These are phyloP conservation scores for Galerucella pusilla DNA, from an alignment of 2,888 invertebrate species.

Conservation along the genomic window DNA sequence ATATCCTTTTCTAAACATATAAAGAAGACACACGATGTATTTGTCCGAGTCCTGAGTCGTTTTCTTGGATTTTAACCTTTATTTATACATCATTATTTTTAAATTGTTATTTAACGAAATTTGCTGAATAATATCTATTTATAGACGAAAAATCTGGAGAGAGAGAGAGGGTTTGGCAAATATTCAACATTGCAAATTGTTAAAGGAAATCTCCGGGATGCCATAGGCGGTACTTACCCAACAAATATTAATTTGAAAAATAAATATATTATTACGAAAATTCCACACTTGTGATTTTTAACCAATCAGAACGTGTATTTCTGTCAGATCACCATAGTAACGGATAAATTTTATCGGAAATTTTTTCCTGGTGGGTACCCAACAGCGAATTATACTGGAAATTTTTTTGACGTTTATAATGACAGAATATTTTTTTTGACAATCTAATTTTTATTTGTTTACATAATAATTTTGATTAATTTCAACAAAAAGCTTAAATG, in stretches of 20 bases:
- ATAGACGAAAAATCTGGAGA: slow-evolving; percentile 24
- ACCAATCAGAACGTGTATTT: too few species aligned
- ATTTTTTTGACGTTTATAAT: too few species aligned
- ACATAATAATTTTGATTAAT: too few species aligned
- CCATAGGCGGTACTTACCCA: not conserved
- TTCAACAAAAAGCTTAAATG: too few species aligned
- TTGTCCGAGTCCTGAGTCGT: slow-evolving; percentile 13
- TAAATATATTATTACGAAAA: not conserved
- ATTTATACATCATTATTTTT: slow-evolving; percentile 28
- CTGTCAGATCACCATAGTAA: too few species aligned
- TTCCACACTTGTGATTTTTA: too few species aligned
- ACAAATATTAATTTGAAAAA: not conserved
- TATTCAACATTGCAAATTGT: slow-evolving; percentile 27
- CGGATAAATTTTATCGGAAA: too few species aligned
- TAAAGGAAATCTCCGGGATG: slow-evolving; percentile 14
- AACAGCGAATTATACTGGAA: too few species aligned
- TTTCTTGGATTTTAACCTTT: slow-evolving; percentile 17
- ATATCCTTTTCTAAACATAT: not conserved
- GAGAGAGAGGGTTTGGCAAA: slow-evolving; percentile 23
- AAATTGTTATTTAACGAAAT: slow-evolving; percentile 30
- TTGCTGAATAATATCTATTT: slow-evolving; percentile 33
- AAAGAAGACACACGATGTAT: not conserved
- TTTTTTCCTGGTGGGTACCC: too few species aligned
- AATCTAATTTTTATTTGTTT: too few species aligned
- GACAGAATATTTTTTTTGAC: too few species aligned